Conservation (phyloP, 1,140 invertebrate species). For the Hesperophylax magnus region DNA sequence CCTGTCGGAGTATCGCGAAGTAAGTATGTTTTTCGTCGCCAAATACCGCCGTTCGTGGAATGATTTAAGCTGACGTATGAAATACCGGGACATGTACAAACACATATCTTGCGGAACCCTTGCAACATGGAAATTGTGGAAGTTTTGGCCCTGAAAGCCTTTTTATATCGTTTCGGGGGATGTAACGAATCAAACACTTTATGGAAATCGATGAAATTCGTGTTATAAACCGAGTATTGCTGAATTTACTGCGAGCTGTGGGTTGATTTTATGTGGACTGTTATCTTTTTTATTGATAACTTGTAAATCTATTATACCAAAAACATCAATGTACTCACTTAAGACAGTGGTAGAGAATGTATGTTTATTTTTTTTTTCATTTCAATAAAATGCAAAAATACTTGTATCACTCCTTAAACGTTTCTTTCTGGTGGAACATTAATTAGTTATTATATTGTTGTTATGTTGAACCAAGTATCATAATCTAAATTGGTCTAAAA, state of each 20-base stretch:
- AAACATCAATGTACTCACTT: no score
- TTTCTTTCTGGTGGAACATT: no score
- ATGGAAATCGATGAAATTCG: slow-evolving; percentile 46
- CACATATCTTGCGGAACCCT: slow-evolving; percentile 18
- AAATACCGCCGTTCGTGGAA: background rate
- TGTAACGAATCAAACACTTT: slow-evolving; percentile 42
- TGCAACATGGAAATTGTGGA: slow-evolving; percentile 7
- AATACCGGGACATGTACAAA: background rate
- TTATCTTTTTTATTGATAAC: background rate
- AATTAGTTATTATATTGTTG: no score
- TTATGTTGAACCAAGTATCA: no score
- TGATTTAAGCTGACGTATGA: slow-evolving; percentile 10
- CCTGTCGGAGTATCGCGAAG: no score
- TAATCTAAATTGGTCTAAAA: no score
- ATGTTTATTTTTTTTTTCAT: no score
- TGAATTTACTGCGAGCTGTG: slow-evolving; percentile 1
- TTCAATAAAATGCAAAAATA: no score
- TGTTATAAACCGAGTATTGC: slow-evolving; percentile 27
- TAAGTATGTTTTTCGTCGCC: slow-evolving; percentile 1
- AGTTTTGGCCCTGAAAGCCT: slow-evolving; percentile 5
- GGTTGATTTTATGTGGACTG: background rate
- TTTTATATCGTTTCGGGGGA: slow-evolving; percentile 34
- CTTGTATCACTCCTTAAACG: no score
- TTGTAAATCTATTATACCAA: no score
- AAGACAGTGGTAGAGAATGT: no score